phyloP scores from a whole-genome alignment of 2,113 vertebrate genomes.

The Stegostoma tigrinum region DNA sequence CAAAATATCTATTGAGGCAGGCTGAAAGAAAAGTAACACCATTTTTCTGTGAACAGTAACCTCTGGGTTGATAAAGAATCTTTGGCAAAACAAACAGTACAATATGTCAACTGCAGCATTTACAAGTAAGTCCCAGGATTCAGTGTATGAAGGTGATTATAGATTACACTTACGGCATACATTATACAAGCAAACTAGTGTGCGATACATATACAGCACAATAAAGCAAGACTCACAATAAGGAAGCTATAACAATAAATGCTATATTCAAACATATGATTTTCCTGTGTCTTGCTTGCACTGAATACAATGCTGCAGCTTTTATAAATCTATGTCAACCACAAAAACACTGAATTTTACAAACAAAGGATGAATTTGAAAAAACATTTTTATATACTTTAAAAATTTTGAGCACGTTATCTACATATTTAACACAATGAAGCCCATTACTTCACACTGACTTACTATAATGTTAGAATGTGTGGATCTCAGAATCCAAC shows the following conservation, averaged over 20 bases:
- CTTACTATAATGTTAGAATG: not conserved
- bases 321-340: not conserved
- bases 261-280: not conserved
- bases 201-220: not conserved
- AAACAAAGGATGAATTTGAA: not conserved
- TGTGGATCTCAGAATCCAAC: not conserved
- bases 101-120: slow-evolving; percentile 1
- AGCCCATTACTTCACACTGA: not conserved
- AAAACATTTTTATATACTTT: not conserved
- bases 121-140: slow-evolving; percentile 10
- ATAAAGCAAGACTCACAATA: not conserved
- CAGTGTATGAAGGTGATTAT: not conserved
- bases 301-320: not conserved
- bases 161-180: not conserved
- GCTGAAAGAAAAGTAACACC: not conserved
- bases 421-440: slow-evolving; percentile 22
- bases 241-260: not conserved
- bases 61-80: not conserved
- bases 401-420: not conserved
- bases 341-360: not conserved
- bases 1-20: not conserved
- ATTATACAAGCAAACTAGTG: not conserved
- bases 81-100: not conserved
- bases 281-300: not conserved
- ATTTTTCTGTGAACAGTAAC: not conserved